A percentile compares a stretch with the other conserved stretches of the same genome.
phyloP scores from a whole-genome alignment of 1,140 invertebrate species.

The Kradibia gibbosae region DNA sequence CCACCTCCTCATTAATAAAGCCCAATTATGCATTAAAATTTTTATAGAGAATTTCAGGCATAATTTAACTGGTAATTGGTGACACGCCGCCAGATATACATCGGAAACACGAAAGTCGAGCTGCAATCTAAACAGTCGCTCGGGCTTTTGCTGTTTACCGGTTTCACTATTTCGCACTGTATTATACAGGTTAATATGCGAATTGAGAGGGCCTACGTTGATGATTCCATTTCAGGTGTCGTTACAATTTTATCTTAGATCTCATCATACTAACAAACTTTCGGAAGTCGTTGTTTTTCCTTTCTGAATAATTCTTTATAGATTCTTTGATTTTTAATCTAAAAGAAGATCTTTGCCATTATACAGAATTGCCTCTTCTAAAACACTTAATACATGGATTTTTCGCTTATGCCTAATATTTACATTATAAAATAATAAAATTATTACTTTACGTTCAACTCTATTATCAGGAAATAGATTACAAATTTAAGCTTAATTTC shows the following conservation, averaged over 20 bases:
- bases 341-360: not conserved
- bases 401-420: no score
- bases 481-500: no score
- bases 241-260: not conserved
- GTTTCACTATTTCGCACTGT: no score
- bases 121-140: not conserved
- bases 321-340: not conserved
- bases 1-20: not conserved
- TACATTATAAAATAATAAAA: no score
- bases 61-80: conserved; percentile 5
- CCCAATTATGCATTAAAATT: not conserved
- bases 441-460: no score
- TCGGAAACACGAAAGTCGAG: not conserved
- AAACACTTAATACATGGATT: no score
- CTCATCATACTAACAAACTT: not conserved
- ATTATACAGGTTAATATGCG: conserved; percentile 2
- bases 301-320: not conserved
- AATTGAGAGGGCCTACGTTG: not conserved
- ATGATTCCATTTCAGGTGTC: not conserved
- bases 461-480: no score
- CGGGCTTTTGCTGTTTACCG: not conserved
- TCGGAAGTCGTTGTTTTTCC: not conserved
- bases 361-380: no score
- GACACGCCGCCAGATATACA: not conserved
- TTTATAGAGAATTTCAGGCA: not conserved